These are phyloP conservation scores for Ivindomyrus marchei DNA, from an alignment of 2,113 vertebrate species.

Conservation along the genomic window DNA sequence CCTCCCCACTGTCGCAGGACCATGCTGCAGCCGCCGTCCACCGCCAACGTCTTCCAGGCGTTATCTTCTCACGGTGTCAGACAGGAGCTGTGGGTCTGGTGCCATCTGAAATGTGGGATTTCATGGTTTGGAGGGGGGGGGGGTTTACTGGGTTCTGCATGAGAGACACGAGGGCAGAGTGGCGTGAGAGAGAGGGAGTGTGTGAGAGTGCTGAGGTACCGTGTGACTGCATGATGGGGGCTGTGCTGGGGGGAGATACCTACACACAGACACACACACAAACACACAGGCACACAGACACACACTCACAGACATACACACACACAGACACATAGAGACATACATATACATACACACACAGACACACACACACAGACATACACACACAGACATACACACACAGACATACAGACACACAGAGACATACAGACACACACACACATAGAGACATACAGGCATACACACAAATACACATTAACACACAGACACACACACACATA, in stretches of 20 bases:
- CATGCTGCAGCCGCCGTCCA: background rate
- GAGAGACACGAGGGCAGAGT: background rate
- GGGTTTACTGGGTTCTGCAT: background rate
- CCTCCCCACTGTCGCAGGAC: background rate
- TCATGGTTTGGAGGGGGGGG: background rate
- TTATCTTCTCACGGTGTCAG: background rate
- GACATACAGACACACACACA: too few species aligned
- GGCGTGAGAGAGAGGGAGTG: background rate
- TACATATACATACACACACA: too few species aligned
- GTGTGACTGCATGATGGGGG: background rate
- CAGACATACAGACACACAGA: background rate
- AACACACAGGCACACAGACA: background rate
- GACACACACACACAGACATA: background rate
- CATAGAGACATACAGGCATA: too few species aligned
- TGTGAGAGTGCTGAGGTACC: background rate
- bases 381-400: background rate
- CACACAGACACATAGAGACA: background rate
- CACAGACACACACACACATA: background rate
- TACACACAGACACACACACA: background rate
- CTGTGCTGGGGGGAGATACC: background rate
- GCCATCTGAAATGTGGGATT: too few species aligned
- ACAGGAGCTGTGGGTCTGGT: background rate
- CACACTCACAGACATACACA: accelerated
- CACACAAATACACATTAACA: too few species aligned
- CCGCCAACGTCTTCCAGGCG: background rate